Base-by-base conservation (phyloP, 2,888 invertebrate genomes). In the Isotomurus palustris region DNA sequence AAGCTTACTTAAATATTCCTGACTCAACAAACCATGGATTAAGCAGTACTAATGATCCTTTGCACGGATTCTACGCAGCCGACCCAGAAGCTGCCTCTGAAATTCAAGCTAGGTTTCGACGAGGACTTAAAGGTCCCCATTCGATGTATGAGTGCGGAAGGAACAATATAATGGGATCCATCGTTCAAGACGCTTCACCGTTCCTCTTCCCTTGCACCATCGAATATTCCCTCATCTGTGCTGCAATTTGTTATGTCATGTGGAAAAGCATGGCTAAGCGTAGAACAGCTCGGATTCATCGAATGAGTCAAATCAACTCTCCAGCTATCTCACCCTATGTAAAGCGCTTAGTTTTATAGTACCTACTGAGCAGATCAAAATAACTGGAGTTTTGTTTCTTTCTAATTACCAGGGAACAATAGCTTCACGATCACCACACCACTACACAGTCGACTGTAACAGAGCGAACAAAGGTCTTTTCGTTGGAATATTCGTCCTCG, bases 401-500 rank as follows among this genome's bases (percentile, higher is more conserved):
- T n/a, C n/a, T n/a, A n/a, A n/a, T n/a, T n/a, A 22, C 24, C 22
- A 43, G 43, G 14, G 35, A 35, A 35, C 49, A 21, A 35, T 35
- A 6, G 49, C 12, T 3, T 63, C 88, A 73, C 83, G 88, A 66
- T 89, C 89, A 1, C 91, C 90, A 1, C 91, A 92, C 76, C 86
- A 91, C 72, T 92, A 91, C 76, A 90, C 90, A 53, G 92, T 94
- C 4, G 95, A 95, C 75, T 95, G 95, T 75, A 90, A 92, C 0
- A 81, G 91, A 59, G 92, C 94, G 0, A 93, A 93, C 77, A 91
- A 91, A 76, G 93, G 93, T 0, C 81, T 94, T 3, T 94, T 94
- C 75, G 86, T 91, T 64, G 92, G 92, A 36, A 91, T 91, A 62
- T 78, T 91, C 40, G 84, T 91, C 41, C 79, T 93, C 43, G 92